These are phyloP conservation scores for Cephus spinipes DNA, from an alignment of 2,888 invertebrate genomes.

Conservation along the genomic window DNA sequence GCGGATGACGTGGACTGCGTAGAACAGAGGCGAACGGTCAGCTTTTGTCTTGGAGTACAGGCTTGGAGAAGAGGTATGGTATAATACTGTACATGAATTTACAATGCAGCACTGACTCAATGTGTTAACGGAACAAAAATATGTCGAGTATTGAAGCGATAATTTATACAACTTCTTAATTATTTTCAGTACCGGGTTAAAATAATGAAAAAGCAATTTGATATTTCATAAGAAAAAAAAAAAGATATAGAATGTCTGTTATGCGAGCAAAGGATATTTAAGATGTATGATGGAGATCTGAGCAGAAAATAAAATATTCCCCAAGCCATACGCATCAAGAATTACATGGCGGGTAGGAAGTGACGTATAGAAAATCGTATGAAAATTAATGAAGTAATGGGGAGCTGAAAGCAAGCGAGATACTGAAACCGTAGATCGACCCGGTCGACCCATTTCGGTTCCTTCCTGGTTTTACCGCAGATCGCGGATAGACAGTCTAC, in stretches of 20 bases:
- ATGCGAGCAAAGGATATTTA: not conserved
- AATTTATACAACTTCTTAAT: not conserved
- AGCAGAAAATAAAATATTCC: not conserved
- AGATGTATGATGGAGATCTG: not conserved
- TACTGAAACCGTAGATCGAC: not conserved
- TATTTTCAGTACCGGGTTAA: not conserved
- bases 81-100: not conserved
- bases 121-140: not conserved
- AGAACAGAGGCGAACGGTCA: not conserved
- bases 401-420: not conserved
- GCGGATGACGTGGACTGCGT: not conserved
- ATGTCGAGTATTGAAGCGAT: not conserved
- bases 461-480: not conserved
- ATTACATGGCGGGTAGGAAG: not conserved
- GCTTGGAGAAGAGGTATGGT: not conserved
- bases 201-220: not conserved
- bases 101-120: not conserved
- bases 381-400: not conserved
- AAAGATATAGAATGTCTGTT: not conserved
- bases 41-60: not conserved
- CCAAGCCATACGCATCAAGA: not conserved
- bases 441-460: not conserved
- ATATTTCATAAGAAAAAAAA: not conserved
- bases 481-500: not conserved
- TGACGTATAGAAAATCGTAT: not conserved